Evolutionary conservation across 2,888 invertebrate species (phyloP), one percentile per base, ranked within the genome.

Genomic region (Athalia rosae): DNA sequence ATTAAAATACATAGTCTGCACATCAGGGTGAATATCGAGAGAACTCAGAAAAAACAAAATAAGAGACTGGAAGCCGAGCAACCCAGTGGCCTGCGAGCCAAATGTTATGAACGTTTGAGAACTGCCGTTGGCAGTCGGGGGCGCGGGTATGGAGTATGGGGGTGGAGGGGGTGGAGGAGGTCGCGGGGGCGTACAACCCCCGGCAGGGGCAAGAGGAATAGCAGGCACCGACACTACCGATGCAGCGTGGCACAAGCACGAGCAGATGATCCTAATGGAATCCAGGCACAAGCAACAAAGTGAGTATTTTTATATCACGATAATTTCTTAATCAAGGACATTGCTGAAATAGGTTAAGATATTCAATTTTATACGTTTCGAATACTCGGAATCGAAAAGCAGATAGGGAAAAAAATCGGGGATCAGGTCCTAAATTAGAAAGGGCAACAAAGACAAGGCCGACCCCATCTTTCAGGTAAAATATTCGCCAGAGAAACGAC

Each of bases 221-320:
- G 81, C 88, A 81, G 88, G 89, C 80, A 88, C 88, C 82, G 89
- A 89, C 83, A 89, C 89, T 82, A 89, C 89, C 83, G 89, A 89
- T 84, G 89, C 89, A 84, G 88, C 89, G 80, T 89, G 89, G 89
- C 89, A 88, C 84, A 89, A 89, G 83, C 89, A 89, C 84, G 89
- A 89, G 83, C 89, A 89, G 86, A 88, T 89, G 89, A 88, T 89
- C 86, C 87, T 89, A 84, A 89, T 89, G 86, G 89, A 89, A 84
- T 89, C 89, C 82, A 89, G 89, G 86, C 89, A 89, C 84, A 89
- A 89, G 86, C 89, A 89, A 84, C 89, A 89, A 86, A 83, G 89
- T 89, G 81, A 89, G 89, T 86, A 76, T 73, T 48, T 4, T 67
- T 15, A 15, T 7, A 7, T 4, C 28, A 8, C 67, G 67, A n/a